These are phyloP conservation scores for Noctua fimbriata DNA, from an alignment of 2,888 invertebrate genomes.

Conservation along the genomic window DNA sequence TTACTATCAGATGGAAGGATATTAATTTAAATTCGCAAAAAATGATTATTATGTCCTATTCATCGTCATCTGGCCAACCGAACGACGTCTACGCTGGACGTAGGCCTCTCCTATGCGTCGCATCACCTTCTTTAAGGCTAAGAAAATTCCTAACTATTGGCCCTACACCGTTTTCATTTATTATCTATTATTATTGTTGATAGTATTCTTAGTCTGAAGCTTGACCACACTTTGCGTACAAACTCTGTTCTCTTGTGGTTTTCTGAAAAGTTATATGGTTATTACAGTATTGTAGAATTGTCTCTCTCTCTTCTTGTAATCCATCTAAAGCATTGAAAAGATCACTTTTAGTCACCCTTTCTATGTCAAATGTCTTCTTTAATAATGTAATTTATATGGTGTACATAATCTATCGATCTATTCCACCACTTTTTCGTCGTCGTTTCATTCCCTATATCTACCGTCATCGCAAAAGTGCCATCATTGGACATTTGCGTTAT, in stretches of 20 bases:
- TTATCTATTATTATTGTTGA: background rate
- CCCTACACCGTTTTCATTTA: background rate
- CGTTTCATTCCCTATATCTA: background rate
- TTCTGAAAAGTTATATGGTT: background rate
- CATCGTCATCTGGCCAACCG: background rate
- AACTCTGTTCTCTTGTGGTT: background rate
- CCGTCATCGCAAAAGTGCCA: background rate
- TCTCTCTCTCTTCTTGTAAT: background rate
- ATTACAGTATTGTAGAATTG: background rate
- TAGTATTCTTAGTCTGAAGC: background rate
- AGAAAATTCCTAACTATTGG: background rate
- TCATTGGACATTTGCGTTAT: conserved; percentile 8
- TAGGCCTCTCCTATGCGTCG: background rate
- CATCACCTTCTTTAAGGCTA: background rate
- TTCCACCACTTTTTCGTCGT: background rate
- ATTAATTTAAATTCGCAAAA: background rate
- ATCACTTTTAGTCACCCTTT: background rate
- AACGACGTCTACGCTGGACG: background rate
- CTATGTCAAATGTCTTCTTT: background rate
- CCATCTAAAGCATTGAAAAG: background rate
- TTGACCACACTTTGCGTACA: background rate
- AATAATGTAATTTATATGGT: background rate
- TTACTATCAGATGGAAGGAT: background rate
- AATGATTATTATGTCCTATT: background rate
- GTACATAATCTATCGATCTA: background rate